Evolutionary conservation across 2,113 vertebrate species (phyloP).

Genomic region (Tenrec ecaudatus): DNA sequence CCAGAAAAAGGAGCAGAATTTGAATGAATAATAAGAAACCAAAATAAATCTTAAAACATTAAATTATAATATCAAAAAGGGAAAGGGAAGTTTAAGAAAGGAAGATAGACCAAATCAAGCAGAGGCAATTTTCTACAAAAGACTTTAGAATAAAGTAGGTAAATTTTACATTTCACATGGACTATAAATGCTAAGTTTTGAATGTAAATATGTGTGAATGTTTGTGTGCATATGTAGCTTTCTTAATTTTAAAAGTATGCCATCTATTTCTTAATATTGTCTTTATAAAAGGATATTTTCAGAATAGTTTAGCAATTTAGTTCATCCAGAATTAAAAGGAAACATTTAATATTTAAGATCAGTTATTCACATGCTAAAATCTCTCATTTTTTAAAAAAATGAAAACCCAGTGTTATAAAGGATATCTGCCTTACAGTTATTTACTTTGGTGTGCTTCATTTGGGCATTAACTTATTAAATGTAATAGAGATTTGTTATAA

Average conservation of each 20-base stretch:
- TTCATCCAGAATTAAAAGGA: not conserved
- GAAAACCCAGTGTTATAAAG: not conserved
- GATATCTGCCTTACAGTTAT: not conserved
- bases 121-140: slow-evolving; percentile 53
- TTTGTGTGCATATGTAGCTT: not conserved
- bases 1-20: slow-evolving; percentile 58
- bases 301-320: not conserved
- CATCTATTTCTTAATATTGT: not conserved
- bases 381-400: not conserved
- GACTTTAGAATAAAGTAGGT: slow-evolving; percentile 5
- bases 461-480: not conserved
- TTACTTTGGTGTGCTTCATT: not conserved
- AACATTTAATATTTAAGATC: slow-evolving; percentile 22
- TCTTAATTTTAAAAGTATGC: not conserved
- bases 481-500: not conserved
- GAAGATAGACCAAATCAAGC: slow-evolving; percentile 49
- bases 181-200: slow-evolving; percentile 22
- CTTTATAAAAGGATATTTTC: not conserved
- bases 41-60: slow-evolving; percentile 62
- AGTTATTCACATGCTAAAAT: not conserved
- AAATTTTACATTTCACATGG: slow-evolving; percentile 48
- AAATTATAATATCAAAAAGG: slow-evolving; percentile 50
- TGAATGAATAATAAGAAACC: slow-evolving; percentile 61
- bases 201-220: not conserved
- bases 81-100: slow-evolving; percentile 63